These are phyloP conservation scores for Polyploca ridens DNA, from an alignment of 2,888 invertebrate species.

Conservation along the genomic window DNA sequence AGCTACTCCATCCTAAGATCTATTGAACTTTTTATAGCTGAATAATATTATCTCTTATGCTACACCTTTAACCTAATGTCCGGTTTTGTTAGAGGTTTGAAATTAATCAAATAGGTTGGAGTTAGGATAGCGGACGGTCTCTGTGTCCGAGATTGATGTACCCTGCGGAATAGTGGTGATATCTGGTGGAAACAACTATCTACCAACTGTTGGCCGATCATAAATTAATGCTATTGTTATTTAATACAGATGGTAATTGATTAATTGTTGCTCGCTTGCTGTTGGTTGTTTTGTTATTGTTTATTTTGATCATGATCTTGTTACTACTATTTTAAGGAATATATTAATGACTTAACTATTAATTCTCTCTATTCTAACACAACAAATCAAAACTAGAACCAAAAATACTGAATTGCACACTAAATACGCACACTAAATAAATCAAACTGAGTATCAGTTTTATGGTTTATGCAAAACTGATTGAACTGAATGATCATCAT, in stretches of 20 bases:
- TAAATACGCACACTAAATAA: too few relatives aligned
- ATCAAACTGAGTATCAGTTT: too few relatives aligned
- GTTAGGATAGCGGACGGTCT: conserved; percentile 59
- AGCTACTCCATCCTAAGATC: too few relatives aligned
- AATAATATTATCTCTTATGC: conserved; percentile 13
- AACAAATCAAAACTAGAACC: too few relatives aligned
- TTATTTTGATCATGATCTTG: too few relatives aligned
- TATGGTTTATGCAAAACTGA: too few relatives aligned
- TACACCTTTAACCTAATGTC: conserved; percentile 9
- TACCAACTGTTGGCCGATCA: conserved; percentile 15
- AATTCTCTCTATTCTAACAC: too few relatives aligned
- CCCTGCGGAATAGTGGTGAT: conserved; percentile 37
- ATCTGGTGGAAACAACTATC: conserved; percentile 18
- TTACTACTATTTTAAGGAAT: too few relatives aligned
- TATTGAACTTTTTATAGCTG: neutral
- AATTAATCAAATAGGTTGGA: conserved; percentile 69
- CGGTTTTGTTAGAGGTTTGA: conserved; percentile 45
- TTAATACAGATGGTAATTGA: conserved; percentile 18
- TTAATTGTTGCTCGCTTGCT: neutral
- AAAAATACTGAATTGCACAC: too few relatives aligned
- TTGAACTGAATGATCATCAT: too few relatives aligned
- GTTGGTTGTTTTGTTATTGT: neutral
- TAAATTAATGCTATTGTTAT: conserved; percentile 24
- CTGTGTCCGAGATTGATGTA: conserved; percentile 57
- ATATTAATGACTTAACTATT: too few relatives aligned